Conservation (phyloP, 2,797 vertebrate genomes). For the Semaprochilodus insignis region DNA sequence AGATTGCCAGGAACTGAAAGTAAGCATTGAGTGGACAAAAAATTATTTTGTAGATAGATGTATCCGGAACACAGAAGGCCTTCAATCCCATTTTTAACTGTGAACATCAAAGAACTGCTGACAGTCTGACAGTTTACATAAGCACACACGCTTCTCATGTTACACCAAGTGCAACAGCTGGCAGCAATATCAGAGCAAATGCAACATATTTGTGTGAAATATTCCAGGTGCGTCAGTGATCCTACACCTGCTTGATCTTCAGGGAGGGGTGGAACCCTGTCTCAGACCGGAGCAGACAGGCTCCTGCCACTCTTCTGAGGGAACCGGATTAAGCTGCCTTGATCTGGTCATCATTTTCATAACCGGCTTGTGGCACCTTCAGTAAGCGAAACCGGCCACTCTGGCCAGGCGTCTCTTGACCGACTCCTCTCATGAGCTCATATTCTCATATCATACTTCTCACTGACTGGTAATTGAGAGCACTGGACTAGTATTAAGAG, state of each 20-base stretch:
- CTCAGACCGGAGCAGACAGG: slow-evolving; percentile 28
- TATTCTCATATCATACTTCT: slow-evolving; percentile 9
- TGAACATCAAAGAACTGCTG: not conserved
- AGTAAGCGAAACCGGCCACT: slow-evolving; percentile 20
- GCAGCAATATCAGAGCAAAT: not conserved
- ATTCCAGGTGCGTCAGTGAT: not conserved
- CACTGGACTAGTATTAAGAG: not conserved
- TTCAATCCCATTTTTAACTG: not conserved
- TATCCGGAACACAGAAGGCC: not conserved
- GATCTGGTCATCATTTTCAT: slow-evolving; percentile 32
- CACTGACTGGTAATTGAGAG: not conserved
- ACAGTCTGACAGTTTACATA: not conserved
- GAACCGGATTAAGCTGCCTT: slow-evolving; percentile 42
- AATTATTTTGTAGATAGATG: not conserved
- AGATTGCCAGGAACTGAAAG: not conserved
- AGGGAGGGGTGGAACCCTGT: not conserved
- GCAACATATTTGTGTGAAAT: slow-evolving; percentile 1
- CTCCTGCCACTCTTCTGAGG: not conserved
- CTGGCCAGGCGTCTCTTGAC: not conserved
- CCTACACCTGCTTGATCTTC: not conserved
- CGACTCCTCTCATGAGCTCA: slow-evolving; percentile 6
- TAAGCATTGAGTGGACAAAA: not conserved
- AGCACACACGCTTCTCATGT: not conserved
- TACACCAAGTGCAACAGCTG: not conserved
- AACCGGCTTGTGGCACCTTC: slow-evolving; percentile 12